These are phyloP conservation scores for Eulemur rufifrons DNA, from an alignment of 2,113 vertebrate genomes.

Conservation along the genomic window DNA sequence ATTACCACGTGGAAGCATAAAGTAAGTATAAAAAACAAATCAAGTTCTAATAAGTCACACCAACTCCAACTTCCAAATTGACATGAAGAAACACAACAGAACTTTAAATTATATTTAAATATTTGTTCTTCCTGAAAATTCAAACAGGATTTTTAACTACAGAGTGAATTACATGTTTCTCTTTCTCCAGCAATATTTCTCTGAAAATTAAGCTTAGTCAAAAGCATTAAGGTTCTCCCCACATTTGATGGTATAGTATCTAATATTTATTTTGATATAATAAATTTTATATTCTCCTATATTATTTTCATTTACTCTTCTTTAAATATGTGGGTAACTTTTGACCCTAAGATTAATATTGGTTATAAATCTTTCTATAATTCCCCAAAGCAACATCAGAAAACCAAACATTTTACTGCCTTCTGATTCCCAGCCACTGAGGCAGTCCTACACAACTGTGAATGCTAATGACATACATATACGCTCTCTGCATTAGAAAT, in stretches of 20 bases:
- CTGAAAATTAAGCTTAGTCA: constrained; percentile 58
- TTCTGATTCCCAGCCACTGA: background rate
- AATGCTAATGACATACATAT: background rate
- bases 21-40: background rate
- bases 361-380: constrained; percentile 10
- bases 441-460: constrained; percentile 3
- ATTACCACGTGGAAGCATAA: background rate
- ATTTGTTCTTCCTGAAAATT: constrained; percentile 53
- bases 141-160: constrained; percentile 27
- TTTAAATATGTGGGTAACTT: constrained; percentile 5
- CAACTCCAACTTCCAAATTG: constrained; percentile 11
- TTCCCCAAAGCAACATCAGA: background rate
- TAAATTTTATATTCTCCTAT: background rate
- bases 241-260: constrained; percentile 74
- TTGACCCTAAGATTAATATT: constrained; percentile 1
- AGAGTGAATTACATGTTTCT: constrained; percentile 42
- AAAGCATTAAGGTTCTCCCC: constrained; percentile 49
- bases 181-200: constrained; percentile 67
- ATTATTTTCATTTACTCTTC: constrained; percentile 8
- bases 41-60: background rate
- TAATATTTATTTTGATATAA: constrained; percentile 58
- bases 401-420: background rate
- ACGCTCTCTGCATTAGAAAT: constrained; percentile 64
- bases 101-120: constrained; percentile 45
- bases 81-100: constrained; percentile 53